phyloP scores from a whole-genome alignment of 2,797 vertebrate species.

The Steatocranus sp. region DNA sequence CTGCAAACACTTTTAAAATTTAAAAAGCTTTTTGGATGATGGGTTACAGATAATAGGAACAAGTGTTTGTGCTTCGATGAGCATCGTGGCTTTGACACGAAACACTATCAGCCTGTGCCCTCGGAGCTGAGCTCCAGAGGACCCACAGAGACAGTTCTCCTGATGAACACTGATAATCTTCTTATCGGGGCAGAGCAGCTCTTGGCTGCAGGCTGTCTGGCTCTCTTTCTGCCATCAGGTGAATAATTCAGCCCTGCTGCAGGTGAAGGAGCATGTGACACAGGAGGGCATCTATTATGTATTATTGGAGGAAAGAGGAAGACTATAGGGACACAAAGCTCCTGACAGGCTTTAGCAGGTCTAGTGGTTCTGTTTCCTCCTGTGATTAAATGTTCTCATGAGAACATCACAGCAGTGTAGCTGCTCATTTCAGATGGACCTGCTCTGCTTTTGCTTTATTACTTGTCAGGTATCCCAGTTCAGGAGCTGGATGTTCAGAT shows the following conservation, averaged over 20 bases:
- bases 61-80: neutral
- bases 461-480: neutral
- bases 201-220: neutral
- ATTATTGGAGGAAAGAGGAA: slow-evolving; percentile 9
- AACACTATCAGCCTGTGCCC: neutral
- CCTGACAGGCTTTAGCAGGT: neutral
- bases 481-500: neutral
- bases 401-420: neutral
- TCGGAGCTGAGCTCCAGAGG: neutral
- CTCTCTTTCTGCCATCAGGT: slow-evolving; percentile 3
- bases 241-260: slow-evolving; percentile 50
- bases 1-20: neutral
- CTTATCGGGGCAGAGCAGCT: neutral
- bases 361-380: neutral
- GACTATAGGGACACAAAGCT: neutral
- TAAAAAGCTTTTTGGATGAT: neutral
- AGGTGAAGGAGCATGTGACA: slow-evolving; percentile 24
- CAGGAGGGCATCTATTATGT: slow-evolving; percentile 41
- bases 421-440: neutral
- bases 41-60: neutral
- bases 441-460: neutral
- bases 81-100: neutral
- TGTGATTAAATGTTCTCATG: neutral
- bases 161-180: neutral
- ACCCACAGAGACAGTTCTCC: neutral